phyloP scores from a whole-genome alignment of 2,113 vertebrate species.

The Neofelis nebulosa region DNA sequence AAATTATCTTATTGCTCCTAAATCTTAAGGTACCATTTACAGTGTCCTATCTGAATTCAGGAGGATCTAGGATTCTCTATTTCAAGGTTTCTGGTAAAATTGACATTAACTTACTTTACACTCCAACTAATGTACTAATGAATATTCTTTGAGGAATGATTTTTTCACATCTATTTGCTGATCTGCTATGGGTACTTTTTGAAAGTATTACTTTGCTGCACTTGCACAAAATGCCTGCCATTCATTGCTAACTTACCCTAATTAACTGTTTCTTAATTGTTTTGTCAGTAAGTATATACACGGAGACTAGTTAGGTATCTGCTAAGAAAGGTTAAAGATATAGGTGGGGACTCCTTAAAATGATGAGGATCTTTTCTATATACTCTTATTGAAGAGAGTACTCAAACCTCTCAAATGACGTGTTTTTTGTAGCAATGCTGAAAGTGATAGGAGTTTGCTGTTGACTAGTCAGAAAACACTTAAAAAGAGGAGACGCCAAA shows the following conservation, averaged over 20 bases:
- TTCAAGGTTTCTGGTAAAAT: background rate
- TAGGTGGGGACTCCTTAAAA: background rate
- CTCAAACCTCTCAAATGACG: background rate
- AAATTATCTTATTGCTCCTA: background rate
- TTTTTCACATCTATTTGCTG: conserved; percentile 11
- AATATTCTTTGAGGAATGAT: background rate
- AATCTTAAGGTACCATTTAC: background rate
- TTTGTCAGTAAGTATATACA: background rate
- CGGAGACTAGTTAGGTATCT: background rate
- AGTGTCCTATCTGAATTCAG: background rate
- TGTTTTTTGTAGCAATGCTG: background rate
- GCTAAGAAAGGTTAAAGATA: background rate
- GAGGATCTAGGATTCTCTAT: background rate
- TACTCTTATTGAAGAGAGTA: background rate
- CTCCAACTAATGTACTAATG: background rate
- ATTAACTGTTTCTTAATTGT: conserved; percentile 49
- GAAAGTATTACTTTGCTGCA: conserved; percentile 7
- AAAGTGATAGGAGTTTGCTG: background rate
- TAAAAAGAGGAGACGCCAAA: background rate
- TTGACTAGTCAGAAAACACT: background rate
- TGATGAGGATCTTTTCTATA: background rate
- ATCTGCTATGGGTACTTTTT: background rate
- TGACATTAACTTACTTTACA: background rate
- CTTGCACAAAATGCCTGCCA: background rate
- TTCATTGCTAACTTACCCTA: conserved; percentile 19